Evolutionary conservation across 2,888 invertebrate species (phyloP), one percentile per base, ranked within the genome.

Genomic region (Flabesymbios commensalis): DNA sequence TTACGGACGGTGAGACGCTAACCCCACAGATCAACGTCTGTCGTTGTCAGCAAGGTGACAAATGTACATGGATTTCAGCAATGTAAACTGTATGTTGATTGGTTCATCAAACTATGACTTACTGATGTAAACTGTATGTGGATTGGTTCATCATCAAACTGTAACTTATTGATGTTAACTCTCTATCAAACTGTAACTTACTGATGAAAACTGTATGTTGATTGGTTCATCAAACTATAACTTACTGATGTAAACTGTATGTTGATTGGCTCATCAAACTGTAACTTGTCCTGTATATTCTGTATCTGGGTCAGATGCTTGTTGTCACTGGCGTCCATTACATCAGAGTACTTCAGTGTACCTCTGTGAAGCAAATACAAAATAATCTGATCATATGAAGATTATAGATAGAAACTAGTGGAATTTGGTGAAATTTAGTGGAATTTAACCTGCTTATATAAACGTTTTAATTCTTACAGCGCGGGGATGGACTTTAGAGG

Each of bases 111-210:
- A n/a, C n/a, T n/a, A 26, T 28, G 19, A 33, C 55, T 76, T 77
- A 86, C 87, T 1, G 93, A 93, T 1, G 93, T 92, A 76, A 92
- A 93, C 77, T 92, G 85, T 88, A 94, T 89, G 77, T 90, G 91
- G 71, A 87, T 88, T 0, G 88, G 86, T 45, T 87, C 87, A 77
- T n/a, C n/a, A n/a, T 90, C 89, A 36, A 90, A 88, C 52, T 87
- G 85, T 14, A 92, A 85, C 0, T 78, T 71, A 0, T 80, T n/a
- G n/a, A n/a, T n/a, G n/a, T n/a, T n/a, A n/a, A n/a, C n/a, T n/a
- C n/a, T 39, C 10, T 39, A 39, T 17, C 14, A 39, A 14, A 39
- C 14, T 39, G 39, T 17, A 39, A 14, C 10, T 14, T 17, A 39
- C 10, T 39, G 39, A 10, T 39, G 39, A 39, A 39, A 39, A 17